A percentile compares a stretch with the other conserved stretches of the same genome.
Conservation (phyloP, 1,140 invertebrate species). For the Cotesia chilonis region DNA sequence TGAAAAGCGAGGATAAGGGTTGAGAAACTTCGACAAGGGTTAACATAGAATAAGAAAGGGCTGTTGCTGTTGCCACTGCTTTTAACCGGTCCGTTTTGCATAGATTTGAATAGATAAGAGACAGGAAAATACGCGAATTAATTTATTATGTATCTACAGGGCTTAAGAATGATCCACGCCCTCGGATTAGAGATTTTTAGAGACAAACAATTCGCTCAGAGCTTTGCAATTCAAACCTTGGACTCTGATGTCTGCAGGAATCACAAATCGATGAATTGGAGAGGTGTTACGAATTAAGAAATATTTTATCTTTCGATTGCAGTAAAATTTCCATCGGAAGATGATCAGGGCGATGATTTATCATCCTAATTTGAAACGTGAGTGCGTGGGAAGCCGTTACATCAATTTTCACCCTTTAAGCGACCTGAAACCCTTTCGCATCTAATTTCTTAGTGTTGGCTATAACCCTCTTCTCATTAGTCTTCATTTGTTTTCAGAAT, state of each 20-base stretch:
- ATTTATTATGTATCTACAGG: constrained; percentile 64
- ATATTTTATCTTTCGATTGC: too few relatives aligned
- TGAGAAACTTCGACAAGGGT: constrained; percentile 52
- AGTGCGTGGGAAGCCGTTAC: constrained; percentile 50
- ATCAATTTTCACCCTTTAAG: constrained; percentile 63
- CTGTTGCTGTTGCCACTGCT: constrained; percentile 41
- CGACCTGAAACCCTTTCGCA: constrained; percentile 59
- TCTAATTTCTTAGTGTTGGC: constrained; percentile 47
- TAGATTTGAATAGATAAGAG: constrained; percentile 66
- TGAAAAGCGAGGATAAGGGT: constrained; percentile 27
- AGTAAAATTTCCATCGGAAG: too few relatives aligned
- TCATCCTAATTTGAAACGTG: constrained; percentile 41
- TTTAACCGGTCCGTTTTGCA: constrained; percentile 65
- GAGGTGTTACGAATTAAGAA: too few relatives aligned
- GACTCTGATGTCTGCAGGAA: too few relatives aligned
- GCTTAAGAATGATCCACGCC: neutral
- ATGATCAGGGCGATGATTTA: constrained; percentile 52
- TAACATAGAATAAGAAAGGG: constrained; percentile 54
- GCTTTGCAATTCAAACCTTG: too few relatives aligned
- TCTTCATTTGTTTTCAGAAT: constrained; percentile 68
- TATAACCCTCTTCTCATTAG: constrained; percentile 63
- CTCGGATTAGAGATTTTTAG: neutral
- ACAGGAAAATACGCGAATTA: constrained; percentile 62
- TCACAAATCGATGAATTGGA: too few relatives aligned
- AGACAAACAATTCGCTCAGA: too few relatives aligned